phyloP scores from a whole-genome alignment of 2,888 invertebrate genomes.

The Agrochola circellaris region DNA sequence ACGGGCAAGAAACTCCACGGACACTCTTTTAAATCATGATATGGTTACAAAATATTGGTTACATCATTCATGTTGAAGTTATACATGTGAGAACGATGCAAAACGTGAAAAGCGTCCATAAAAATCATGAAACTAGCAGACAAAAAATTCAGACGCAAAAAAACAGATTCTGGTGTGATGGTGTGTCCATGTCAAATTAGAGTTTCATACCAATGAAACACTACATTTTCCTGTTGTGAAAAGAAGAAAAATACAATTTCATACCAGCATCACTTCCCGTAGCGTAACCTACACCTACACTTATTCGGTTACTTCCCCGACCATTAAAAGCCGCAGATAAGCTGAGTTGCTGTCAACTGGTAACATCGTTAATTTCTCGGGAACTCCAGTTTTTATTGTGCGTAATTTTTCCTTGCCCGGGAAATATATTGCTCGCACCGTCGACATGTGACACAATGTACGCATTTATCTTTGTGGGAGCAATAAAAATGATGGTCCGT shows the following conservation, averaged over 20 bases:
- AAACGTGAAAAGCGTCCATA: no score
- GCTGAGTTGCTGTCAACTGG: constrained; percentile 85
- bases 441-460: constrained; percentile 80
- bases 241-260: not conserved
- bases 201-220: not conserved
- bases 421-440: constrained; percentile 76
- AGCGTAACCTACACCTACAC: constrained; percentile 52
- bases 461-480: constrained; percentile 78
- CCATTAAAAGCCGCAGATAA: constrained; percentile 86
- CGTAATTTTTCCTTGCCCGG: constrained; percentile 79
- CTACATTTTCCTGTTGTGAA: no score
- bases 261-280: constrained; percentile 10
- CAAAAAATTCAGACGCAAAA: not conserved
- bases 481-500: constrained; percentile 69
- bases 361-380: constrained; percentile 87
- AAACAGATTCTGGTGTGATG: no score
- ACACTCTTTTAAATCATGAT: no score
- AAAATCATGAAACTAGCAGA: not conserved
- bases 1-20: no score
- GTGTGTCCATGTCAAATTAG: not conserved
- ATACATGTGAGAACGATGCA: no score
- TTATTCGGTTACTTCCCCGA: constrained; percentile 72
- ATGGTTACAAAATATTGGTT: no score
- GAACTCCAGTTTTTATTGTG: constrained; percentile 86
- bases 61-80: no score